Evolutionary conservation across 2,797 vertebrate genomes (phyloP).

Genomic region (Psittacula derbiana): DNA sequence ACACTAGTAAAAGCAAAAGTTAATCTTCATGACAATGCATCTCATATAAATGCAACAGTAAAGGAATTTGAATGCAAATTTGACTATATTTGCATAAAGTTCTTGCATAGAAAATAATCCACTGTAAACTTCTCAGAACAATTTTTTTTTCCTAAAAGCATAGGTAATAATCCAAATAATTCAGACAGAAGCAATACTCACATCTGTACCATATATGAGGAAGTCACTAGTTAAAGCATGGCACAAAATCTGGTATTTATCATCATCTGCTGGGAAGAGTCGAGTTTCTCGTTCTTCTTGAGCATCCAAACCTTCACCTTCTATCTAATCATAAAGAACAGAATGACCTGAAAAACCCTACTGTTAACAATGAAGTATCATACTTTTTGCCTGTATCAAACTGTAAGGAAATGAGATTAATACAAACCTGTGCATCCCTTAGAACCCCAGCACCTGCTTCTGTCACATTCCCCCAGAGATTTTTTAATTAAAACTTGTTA

Average conservation of each 20-base stretch:
- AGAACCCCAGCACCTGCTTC: neutral
- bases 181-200: slow-evolving; percentile 71
- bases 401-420: neutral
- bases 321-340: slow-evolving; percentile 82
- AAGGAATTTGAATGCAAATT: neutral
- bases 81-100: neutral
- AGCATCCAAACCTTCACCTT: slow-evolving; percentile 82
- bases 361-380: neutral
- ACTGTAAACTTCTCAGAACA: neutral
- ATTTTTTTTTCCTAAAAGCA: neutral
- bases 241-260: slow-evolving; percentile 88
- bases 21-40: neutral
- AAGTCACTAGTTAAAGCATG: slow-evolving; percentile 92
- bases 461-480: neutral
- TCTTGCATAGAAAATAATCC: neutral
- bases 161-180: neutral
- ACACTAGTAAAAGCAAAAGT: neutral
- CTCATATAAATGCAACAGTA: neutral
- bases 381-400: neutral
- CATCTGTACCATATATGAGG: slow-evolving; percentile 94
- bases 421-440: neutral
- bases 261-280: slow-evolving; percentile 88
- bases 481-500: neutral
- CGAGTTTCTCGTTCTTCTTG: slow-evolving; percentile 92
- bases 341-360: neutral